phyloP scores from a whole-genome alignment of 92 coral and sea anemone species.

The Pocillopora meandrina region DNA sequence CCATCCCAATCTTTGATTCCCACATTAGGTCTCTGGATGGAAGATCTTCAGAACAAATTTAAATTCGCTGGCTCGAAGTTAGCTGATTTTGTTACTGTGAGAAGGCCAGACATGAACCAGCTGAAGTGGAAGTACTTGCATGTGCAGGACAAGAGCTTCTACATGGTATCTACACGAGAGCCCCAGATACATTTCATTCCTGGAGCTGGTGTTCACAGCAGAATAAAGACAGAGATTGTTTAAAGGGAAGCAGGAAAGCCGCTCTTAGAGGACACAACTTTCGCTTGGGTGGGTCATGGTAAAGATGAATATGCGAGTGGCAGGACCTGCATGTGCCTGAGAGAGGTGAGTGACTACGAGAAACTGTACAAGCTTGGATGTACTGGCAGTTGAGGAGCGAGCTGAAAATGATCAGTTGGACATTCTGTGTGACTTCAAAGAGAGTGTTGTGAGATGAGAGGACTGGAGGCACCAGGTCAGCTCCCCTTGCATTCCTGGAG shows the following conservation, averaged over 20 bases:
- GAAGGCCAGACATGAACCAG: slow-evolving; percentile 49
- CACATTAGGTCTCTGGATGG: slow-evolving; percentile 41
- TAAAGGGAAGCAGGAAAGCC: slow-evolving; percentile 55
- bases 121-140: slow-evolving; percentile 34
- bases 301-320: slow-evolving; percentile 40
- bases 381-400: slow-evolving; percentile 52
- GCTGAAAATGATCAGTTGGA: slow-evolving; percentile 52
- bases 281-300: slow-evolving; percentile 60
- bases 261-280: slow-evolving; percentile 49
- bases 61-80: slow-evolving; percentile 36
- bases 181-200: slow-evolving; percentile 27
- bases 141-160: slow-evolving; percentile 42
- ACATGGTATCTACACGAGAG: slow-evolving; percentile 21
- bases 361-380: slow-evolving; percentile 53
- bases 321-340: slow-evolving; percentile 46
- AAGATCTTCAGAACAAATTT: slow-evolving; percentile 15
- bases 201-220: slow-evolving; percentile 35
- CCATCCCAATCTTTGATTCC: slow-evolving; percentile 52
- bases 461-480: slow-evolving; percentile 52
- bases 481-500: slow-evolving; percentile 29
- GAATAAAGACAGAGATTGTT: slow-evolving; percentile 46
- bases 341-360: slow-evolving; percentile 39
- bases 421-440: slow-evolving; percentile 43
- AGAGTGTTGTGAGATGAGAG: slow-evolving; percentile 18
- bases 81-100: slow-evolving; percentile 37